Base-by-base conservation (phyloP, 2,888 invertebrate genomes). In the Hipparchia semele region DNA sequence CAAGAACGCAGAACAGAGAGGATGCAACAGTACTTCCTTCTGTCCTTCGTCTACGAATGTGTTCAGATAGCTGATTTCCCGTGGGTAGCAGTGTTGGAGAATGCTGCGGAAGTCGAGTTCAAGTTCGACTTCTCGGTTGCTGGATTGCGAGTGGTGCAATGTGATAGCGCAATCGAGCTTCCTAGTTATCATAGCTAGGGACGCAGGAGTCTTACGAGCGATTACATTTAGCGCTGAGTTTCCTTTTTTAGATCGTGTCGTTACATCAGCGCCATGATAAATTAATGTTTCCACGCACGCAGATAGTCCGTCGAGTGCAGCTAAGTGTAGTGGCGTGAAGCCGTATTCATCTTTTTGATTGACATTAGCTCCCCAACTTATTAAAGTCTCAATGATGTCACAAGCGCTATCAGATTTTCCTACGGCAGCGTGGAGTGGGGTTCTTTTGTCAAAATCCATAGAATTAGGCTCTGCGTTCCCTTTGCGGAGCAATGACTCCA, bases 21-120 rank as follows among this genome's bases (percentile, higher is more conserved):
- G 98, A 91, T 98, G 98, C 70, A 97, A 95, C 2, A 98, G 88
- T 58, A 98, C 96, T 86, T 97, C 97, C 83, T 98, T 98, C 84
- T 98, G 98, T 0, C 98, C 98, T 87, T 98, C 98, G 79, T 97
- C 97, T 0, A 98, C 97, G 78, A 98, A 97, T 0, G 97, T 97
- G 79, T 98, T 97, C 75, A 98, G 91, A 83, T 98, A 97, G 80
- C 97, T 97, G 71, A 98, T 97, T 88, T 98, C 98, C 5, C 97
- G 95, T 3, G 97, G 97, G 80, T 97, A 97, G 79, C 97, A 97
- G 85, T 97, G 97, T 82, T 97, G 97, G 60, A 98, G 86, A 73
- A 98, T 95, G 81, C 96, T 96, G 79, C 97, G 95, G 86, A 98
- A 98, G 87, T 98, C 97, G 72, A 98, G 92, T 83, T 97, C 96